phyloP scores from a whole-genome alignment of 1,140 invertebrate species.

The Diuraphis noxia region DNA sequence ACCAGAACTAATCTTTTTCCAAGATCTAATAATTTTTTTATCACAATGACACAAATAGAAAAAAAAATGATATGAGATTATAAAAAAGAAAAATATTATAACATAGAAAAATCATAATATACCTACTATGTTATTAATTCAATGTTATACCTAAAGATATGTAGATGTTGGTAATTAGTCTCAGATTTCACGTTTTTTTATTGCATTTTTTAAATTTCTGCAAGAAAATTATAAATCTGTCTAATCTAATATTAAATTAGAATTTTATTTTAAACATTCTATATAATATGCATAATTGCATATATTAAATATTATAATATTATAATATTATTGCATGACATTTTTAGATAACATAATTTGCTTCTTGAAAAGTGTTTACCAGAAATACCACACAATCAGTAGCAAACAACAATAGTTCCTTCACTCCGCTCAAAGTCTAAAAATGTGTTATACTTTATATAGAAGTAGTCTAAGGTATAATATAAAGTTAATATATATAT shows the following conservation, averaged over 20 bases:
- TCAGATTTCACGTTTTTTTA: not conserved
- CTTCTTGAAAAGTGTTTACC: not conserved
- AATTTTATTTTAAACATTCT: not conserved
- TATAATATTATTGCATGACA: not conserved
- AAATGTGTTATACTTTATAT: not conserved
- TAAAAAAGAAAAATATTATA: not conserved
- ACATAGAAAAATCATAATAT: not conserved
- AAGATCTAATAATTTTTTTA: too few relatives aligned
- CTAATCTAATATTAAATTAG: not conserved
- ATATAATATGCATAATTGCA: not conserved
- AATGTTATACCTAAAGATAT: not conserved
- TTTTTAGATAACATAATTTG: not conserved
- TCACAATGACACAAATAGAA: not conserved
- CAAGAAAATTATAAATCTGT: not conserved
- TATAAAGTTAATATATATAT: too few relatives aligned
- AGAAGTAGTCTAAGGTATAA: not conserved
- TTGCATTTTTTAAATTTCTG: not conserved
- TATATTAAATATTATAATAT: too few relatives aligned
- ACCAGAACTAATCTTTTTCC: not conserved
- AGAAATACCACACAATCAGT: not conserved
- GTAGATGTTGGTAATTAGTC: not conserved
- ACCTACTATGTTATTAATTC: not conserved
- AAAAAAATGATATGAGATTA: not conserved
- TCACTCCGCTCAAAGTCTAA: not conserved
- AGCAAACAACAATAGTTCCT: not conserved